Base-by-base conservation (phyloP, 2,113 vertebrate genomes). In the Thalassarche chlororhynchos region DNA sequence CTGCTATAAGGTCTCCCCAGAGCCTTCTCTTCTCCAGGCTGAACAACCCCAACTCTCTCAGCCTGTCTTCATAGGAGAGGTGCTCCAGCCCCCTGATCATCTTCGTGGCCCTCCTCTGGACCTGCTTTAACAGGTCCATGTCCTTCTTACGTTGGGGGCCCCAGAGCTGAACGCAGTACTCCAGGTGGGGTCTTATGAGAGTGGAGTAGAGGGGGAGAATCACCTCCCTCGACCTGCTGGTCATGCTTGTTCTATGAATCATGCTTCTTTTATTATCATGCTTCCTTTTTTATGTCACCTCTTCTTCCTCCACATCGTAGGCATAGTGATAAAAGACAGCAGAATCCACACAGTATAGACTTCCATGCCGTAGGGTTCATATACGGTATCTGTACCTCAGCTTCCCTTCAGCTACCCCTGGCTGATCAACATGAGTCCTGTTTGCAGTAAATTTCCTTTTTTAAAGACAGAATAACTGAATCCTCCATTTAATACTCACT, bases 371-470 rank as follows among this genome's bases (percentile, higher is more conserved):
- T 26, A 71, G 17, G 7, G 29, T 32, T 49, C 31, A 9, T 14
- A 7, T 13, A 14, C 2, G 0, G 2, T 24, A 23, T n/a, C 6
- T 38, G 6, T 31, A 31, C 8, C 61, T 24, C 3, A 5, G 1
- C 4, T 62, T 51, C 10, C 1, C 1, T 81, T 77, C 29, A 21
- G 19, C 42, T 54, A 24, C 3, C 6, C 14, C 10, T 1, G 0
- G 5, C 16, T n/a, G n/a, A 70, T 55, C 13, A 61, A 26, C 14
- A 17, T 8, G 6, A 71, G 14, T 44, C 36, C 7, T 52, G 9
- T 25, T 84, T 46, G 9, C 8, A 34, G 17, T 31, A 36, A 46
- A 52, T 17, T 83, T 74, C 9, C 8, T 34, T 17, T 60, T 34
- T 26, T 26, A 75, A 40, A 51, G 14, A 51, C 8, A 40, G 24